Percentiles rank a stretch among this genome's conserved stretches.
These are phyloP conservation scores for Cyrtonyx montezumae DNA, from an alignment of 2,113 vertebrate genomes.

Conservation along the genomic window DNA sequence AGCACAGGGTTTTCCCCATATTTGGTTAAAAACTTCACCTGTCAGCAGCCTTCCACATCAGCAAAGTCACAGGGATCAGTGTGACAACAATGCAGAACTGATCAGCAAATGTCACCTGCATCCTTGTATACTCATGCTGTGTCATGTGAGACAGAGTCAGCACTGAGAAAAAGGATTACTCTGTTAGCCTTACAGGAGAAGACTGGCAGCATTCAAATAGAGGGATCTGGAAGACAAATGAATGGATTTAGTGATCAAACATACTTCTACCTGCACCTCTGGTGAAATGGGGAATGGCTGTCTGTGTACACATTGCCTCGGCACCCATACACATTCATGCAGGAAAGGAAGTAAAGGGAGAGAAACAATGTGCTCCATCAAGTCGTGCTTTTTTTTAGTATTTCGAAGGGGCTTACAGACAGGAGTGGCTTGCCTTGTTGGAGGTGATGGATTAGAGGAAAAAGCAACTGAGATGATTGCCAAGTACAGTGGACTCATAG, in stretches of 20 bases:
- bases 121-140: not conserved
- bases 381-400: not conserved
- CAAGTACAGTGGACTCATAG: not conserved
- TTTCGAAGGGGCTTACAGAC: not conserved
- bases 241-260: not conserved
- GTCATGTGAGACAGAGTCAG: not conserved
- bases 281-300: not conserved
- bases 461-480: not conserved
- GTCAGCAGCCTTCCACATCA: not conserved
- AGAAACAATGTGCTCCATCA: not conserved
- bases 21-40: not conserved
- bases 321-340: not conserved
- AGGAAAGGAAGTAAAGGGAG: not conserved
- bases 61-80: not conserved
- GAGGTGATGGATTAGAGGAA: not conserved
- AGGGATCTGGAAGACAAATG: not conserved
- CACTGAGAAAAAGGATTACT: not conserved
- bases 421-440: not conserved
- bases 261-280: not conserved
- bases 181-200: not conserved
- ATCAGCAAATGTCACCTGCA: not conserved
- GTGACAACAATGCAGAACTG: not conserved
- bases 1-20: not conserved
- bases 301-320: not conserved
- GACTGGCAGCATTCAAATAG: not conserved